A percentile compares a stretch with the other conserved stretches of the same genome.
These are phyloP conservation scores for Campylomormyrus numenius DNA, from an alignment of 2,113 vertebrate species.

Conservation along the genomic window DNA sequence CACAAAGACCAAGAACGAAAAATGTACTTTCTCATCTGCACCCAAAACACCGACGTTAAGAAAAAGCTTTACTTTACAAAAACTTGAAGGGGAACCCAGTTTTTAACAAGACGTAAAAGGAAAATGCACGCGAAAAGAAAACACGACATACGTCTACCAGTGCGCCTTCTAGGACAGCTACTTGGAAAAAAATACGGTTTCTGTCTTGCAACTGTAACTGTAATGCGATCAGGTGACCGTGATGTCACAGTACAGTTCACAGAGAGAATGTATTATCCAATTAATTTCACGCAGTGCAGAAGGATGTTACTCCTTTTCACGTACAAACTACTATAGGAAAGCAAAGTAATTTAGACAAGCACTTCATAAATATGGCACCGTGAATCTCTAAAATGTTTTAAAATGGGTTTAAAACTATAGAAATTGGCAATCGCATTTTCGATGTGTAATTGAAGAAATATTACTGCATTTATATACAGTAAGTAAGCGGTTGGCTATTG, in stretches of 20 bases:
- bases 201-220: conserved; percentile 32
- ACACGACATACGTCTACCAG: not conserved
- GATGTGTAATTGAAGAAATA: not conserved
- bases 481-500: not conserved
- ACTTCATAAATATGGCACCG: not conserved
- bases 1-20: conserved; percentile 24
- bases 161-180: not conserved
- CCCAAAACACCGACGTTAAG: not conserved
- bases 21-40: not conserved
- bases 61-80: not conserved
- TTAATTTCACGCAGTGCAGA: not conserved
- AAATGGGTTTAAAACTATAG: not conserved
- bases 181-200: not conserved
- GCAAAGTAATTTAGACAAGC: not conserved
- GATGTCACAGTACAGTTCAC: conserved; percentile 57
- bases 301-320: not conserved
- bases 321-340: not conserved
- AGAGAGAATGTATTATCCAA: conserved; percentile 47
- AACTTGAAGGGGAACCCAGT: not conserved
- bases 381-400: not conserved
- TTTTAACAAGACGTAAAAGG: not conserved
- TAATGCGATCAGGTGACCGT: conserved; percentile 50
- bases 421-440: not conserved
- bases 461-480: not conserved
- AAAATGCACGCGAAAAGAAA: not conserved